Base-by-base conservation (phyloP, 2,113 vertebrate species). In the Carassius carassius region DNA sequence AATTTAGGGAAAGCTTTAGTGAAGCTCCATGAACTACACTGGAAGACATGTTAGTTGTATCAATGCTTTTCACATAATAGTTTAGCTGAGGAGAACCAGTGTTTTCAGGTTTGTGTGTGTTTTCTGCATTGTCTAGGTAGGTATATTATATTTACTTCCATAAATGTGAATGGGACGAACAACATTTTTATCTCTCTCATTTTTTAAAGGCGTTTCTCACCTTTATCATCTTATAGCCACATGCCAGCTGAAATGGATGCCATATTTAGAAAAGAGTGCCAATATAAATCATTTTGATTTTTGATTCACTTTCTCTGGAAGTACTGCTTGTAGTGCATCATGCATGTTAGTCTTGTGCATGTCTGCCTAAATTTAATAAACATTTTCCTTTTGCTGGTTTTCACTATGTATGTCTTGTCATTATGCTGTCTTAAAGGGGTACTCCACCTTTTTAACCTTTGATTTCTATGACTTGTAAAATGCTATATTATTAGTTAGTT, bases 311-410 rank as follows among this genome's bases (percentile, higher is more conserved):
- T 88, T 73, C 81, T 21, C 8, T 87, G 84, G 19, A 37, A 69
- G 37, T 73, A 4, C 35, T 19, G 56, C 37, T 85, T 87, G 75
- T 85, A 90, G 84, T 88, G 41, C 9, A 32, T 81, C 70, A 60
- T 91, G 90, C 88, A 88, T 93, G 90, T 86, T 79, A 60, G 86
- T 92, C 86, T 89, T 60, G 58, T 58, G 35, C 87, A 76, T 84
- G 60, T 7, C 69, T 83, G 47, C 78, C 85, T 77, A 41, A 37
- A 51, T 86, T 88, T 86, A 92, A 69, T 92, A 84, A 88, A 88
- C 82, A 78, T 81, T n/a, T 23, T 60, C 21, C 21, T 63, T 84
- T 49, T 74, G 74, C 54, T 69, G 62, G 51, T 86, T 51, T 81
- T 76, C 60, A 60, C 70, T 19, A 67, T 77, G 70, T 51, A 73